phyloP scores from a whole-genome alignment of 2,113 vertebrate species.

The Mormyrus iriodes region DNA sequence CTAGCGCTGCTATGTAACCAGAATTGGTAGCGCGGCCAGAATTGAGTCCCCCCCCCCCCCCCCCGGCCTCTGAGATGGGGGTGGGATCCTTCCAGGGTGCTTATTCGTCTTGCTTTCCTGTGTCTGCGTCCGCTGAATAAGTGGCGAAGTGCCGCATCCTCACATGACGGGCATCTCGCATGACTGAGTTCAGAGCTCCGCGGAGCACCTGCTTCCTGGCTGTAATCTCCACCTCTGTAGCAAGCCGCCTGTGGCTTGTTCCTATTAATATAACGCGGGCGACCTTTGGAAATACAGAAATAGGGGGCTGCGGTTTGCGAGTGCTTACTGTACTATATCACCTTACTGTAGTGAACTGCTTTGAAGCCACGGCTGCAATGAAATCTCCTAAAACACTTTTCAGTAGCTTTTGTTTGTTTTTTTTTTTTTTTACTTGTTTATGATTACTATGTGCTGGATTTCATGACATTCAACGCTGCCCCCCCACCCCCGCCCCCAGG shows the following conservation, averaged over 20 bases:
- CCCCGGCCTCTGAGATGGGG: background rate
- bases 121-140: background rate
- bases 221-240: background rate
- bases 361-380: background rate
- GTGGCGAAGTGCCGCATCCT: background rate
- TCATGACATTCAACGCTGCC: background rate
- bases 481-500: conserved; percentile 52
- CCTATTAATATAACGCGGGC: background rate
- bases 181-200: background rate
- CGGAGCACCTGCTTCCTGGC: background rate
- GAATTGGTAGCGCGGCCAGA: background rate
- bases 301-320: background rate
- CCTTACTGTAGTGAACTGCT: conserved; percentile 1
- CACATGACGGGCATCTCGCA: background rate
- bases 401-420: too few relatives aligned
- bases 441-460: background rate
- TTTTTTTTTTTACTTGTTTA: background rate
- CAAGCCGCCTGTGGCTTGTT: background rate
- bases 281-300: conserved; percentile 13
- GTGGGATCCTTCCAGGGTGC: background rate
- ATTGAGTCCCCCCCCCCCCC: background rate
- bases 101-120: background rate
- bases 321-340: conserved; percentile 7
- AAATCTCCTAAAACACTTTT: background rate
- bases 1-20: background rate